phyloP scores from a whole-genome alignment of 2,888 invertebrate genomes.

The Torymus texanus region DNA sequence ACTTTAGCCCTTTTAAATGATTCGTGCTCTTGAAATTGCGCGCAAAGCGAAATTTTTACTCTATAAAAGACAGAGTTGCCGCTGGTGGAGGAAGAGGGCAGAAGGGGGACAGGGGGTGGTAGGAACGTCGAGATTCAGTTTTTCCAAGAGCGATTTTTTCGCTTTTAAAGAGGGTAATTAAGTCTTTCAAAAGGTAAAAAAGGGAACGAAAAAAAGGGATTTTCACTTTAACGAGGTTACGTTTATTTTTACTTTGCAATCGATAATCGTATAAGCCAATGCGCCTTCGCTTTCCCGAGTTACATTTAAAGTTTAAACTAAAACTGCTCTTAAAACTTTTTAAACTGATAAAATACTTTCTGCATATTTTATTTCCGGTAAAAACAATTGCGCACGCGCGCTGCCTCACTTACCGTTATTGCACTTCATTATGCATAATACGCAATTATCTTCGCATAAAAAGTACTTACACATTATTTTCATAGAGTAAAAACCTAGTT shows the following conservation, averaged over 20 bases:
- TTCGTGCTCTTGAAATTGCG: not conserved
- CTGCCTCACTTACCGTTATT: too few species aligned
- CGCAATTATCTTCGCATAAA: too few species aligned
- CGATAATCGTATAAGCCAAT: slow-evolving; percentile 11
- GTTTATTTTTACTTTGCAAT: slow-evolving; percentile 15
- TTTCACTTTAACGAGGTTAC: slow-evolving; percentile 27
- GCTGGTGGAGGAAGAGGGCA: too few species aligned
- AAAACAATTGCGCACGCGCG: too few species aligned
- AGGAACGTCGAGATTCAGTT: not conserved
- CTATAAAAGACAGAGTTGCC: not conserved
- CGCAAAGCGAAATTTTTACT: not conserved
- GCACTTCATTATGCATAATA: too few species aligned
- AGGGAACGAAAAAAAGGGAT: slow-evolving; percentile 20
- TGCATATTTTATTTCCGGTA: too few species aligned
- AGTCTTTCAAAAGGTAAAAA: slow-evolving; percentile 24
- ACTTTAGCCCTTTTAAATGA: not conserved
- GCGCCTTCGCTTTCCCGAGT: too few species aligned
- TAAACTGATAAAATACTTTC: too few species aligned
- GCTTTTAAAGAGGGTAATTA: slow-evolving; percentile 20
- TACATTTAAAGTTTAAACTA: too few species aligned
- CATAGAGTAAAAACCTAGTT: too few species aligned
- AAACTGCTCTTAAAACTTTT: too few species aligned
- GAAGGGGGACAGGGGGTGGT: not conserved
- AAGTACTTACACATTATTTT: too few species aligned
- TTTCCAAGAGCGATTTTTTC: slow-evolving; percentile 11